phyloP scores from a whole-genome alignment of 2,113 vertebrate genomes.

The Excalfactoria chinensis region DNA sequence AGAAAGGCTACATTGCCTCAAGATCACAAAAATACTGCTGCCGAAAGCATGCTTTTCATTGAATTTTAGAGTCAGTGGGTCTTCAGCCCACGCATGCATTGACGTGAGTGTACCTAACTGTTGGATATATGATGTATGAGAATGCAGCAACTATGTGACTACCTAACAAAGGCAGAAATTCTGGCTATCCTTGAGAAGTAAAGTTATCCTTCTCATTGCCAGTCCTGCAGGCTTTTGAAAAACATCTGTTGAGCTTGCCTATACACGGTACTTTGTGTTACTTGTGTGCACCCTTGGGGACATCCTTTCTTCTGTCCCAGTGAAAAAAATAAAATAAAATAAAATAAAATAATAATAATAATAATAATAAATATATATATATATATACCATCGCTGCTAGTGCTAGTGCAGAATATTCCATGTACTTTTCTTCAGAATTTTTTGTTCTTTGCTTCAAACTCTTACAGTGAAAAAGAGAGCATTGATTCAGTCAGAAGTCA shows the following conservation, averaged over 20 bases:
- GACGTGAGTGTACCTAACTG: neutral
- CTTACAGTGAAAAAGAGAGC: neutral
- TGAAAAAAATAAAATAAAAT: too few species aligned
- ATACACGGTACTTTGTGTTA: neutral
- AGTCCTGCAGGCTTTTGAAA: neutral
- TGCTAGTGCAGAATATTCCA: neutral
- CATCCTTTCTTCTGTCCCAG: neutral
- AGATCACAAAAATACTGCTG: conserved; percentile 3
- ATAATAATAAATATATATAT: too few species aligned
- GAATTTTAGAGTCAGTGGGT: neutral
- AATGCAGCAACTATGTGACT: neutral
- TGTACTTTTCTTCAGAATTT: neutral
- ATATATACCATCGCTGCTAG: neutral
- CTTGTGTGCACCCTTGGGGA: neutral
- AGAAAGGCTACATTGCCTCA: neutral
- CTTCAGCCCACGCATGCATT: neutral
- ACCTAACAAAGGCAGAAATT: neutral
- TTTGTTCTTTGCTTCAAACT: neutral
- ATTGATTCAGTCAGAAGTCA: neutral
- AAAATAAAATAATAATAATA: too few species aligned
- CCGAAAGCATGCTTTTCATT: conserved; percentile 14
- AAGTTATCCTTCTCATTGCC: neutral
- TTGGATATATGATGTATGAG: neutral
- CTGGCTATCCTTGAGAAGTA: neutral
- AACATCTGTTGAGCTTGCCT: fast-evolving